phyloP scores from a whole-genome alignment of 2,113 vertebrate genomes.

The Heteronetta atricapilla region DNA sequence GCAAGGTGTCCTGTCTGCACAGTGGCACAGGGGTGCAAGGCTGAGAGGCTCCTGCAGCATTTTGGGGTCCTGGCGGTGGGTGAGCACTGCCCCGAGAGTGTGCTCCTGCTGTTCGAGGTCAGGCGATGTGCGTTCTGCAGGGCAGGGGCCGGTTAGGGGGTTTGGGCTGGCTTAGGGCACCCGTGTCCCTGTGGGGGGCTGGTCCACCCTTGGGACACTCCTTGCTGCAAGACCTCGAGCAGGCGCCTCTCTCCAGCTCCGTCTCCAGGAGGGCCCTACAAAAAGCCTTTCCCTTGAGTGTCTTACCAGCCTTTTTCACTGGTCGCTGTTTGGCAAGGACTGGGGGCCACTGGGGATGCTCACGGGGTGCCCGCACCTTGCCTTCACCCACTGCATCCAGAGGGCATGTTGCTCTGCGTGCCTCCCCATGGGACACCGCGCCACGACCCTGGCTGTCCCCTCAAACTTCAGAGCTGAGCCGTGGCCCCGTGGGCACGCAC shows the following conservation, averaged over 20 bases:
- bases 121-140: accelerated
- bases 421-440: background rate
- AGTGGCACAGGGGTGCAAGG: background rate
- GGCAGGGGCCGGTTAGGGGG: background rate
- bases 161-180: background rate
- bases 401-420: background rate
- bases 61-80: background rate
- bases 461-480: background rate
- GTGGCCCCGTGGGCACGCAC: accelerated
- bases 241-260: background rate
- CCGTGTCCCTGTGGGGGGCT: background rate
- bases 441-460: background rate
- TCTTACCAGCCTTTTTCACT: background rate
- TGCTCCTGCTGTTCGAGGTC: background rate
- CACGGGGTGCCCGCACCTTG: accelerated
- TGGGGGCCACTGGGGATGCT: background rate
- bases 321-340: background rate
- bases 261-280: background rate
- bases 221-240: background rate
- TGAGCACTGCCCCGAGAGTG: background rate
- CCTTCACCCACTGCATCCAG: background rate
- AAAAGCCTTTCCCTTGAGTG: background rate
- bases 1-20: background rate
- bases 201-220: background rate
- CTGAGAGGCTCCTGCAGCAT: background rate